A percentile compares a stretch with the other conserved stretches of the same genome.
Conservation (phyloP, 1,140 invertebrate genomes). For the Nasonia giraulti region DNA sequence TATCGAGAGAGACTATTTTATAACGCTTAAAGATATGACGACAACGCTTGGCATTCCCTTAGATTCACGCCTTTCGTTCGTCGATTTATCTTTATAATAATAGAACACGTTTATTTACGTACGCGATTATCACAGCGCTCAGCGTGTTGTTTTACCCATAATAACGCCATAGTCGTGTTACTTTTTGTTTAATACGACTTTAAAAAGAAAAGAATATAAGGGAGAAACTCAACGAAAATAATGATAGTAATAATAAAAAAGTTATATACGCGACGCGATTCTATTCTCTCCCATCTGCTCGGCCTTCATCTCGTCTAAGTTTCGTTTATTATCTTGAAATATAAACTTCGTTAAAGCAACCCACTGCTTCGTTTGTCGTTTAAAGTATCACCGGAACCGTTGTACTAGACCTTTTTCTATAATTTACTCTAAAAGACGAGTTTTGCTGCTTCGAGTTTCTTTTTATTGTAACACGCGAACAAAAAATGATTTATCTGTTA, state of each 20-base stretch:
- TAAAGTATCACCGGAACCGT: neutral
- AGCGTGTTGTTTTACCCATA: conserved; percentile 56
- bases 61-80: conserved; percentile 43
- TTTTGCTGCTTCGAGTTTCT: neutral
- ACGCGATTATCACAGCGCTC: conserved; percentile 74
- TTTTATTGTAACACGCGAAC: neutral
- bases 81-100: conserved; percentile 57
- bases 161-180: conserved; percentile 23
- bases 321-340: conserved; percentile 13
- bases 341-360: neutral
- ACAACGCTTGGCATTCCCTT: conserved; percentile 60
- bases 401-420: conserved; percentile 22
- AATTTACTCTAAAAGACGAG: neutral
- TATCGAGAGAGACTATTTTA: conserved; percentile 64
- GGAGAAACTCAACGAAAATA: conserved; percentile 50
- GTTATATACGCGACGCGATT: conserved; percentile 31
- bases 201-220: conserved; percentile 53
- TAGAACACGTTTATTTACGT: conserved; percentile 55
- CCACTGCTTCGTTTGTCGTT: neutral
- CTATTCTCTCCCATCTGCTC: conserved; percentile 11
- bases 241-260: conserved; percentile 12
- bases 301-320: conserved; percentile 8
- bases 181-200: conserved; percentile 11
- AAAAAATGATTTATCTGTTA: neutral
- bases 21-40: conserved; percentile 65